Percentiles rank a stretch among this genome's conserved stretches.
Conservation (phyloP, 2,113 vertebrate genomes). For the Symphodus melops region DNA sequence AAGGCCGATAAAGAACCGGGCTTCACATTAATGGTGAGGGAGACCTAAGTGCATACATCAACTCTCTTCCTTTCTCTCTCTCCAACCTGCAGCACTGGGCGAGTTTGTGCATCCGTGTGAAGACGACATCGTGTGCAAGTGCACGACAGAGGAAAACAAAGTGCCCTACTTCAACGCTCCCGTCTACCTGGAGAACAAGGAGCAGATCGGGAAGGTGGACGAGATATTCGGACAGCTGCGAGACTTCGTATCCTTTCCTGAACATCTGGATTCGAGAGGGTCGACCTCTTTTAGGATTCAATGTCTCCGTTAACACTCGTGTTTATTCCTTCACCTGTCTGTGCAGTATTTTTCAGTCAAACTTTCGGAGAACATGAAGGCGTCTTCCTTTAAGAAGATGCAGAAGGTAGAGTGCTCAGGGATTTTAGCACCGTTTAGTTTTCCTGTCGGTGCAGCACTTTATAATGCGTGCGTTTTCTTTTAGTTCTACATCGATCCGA, state of each 20-base stretch:
- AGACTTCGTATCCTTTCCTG: conserved; percentile 96
- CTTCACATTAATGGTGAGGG: too few relatives aligned
- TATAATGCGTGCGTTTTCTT: not conserved
- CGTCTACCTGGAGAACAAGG: conserved; percentile 97
- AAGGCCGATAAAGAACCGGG: conserved; percentile 68
- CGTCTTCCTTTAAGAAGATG: conserved; percentile 96
- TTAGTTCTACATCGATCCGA: conserved; percentile 97
- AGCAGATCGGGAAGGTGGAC: conserved; percentile 98
- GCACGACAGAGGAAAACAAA: conserved; percentile 94
- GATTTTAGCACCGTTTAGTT: too few relatives aligned
- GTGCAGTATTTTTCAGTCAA: conserved; percentile 98
- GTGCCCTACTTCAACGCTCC: conserved; percentile 99
- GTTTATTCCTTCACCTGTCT: conserved; percentile 81
- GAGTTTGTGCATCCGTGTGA: conserved; percentile 98
- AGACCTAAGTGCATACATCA: too few relatives aligned
- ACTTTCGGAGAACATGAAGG: conserved; percentile 97
- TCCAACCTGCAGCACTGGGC: conserved; percentile 85
- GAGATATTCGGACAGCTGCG: conserved; percentile 98
- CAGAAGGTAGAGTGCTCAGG: conserved; percentile 89
- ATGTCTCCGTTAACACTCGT: not conserved
- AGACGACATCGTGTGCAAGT: conserved; percentile 96
- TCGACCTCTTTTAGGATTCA: not conserved
- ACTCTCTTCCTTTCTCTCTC: not conserved
- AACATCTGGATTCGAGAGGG: too few relatives aligned
- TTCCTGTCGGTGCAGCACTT: not conserved